Conservation (phyloP, 2,113 vertebrate species). For the Chitala chitala region DNA sequence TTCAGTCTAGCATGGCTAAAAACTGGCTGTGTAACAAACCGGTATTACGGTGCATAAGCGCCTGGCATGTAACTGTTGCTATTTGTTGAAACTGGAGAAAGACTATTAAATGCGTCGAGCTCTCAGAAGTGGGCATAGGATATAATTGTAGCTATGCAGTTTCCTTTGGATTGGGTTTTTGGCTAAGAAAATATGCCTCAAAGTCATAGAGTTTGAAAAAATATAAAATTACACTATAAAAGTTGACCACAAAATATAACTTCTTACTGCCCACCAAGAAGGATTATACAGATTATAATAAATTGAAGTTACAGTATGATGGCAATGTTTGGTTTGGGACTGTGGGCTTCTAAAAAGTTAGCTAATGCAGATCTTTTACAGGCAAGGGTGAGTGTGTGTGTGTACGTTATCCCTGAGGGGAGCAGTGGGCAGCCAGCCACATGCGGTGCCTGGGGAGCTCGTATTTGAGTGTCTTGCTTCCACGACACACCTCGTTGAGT, state of each 20-base stretch:
- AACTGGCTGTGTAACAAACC: no score
- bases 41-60: not conserved
- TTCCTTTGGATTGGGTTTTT: not conserved
- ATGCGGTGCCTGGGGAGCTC: no score
- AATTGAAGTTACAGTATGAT: not conserved
- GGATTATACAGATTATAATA: not conserved
- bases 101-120: not conserved
- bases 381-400: not conserved
- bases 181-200: not conserved
- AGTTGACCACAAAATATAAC: not conserved
- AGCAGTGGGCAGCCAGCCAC: no score
- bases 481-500: no score
- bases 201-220: constrained; percentile 3
- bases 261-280: not conserved
- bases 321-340: not conserved
- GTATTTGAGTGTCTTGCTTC: no score
- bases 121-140: not conserved
- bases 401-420: no score
- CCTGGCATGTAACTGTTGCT: not conserved
- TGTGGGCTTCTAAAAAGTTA: not conserved
- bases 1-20: not conserved
- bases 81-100: not conserved
- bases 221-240: not conserved
- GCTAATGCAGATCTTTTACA: not conserved
- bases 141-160: not conserved